Evolutionary conservation across 2,888 invertebrate species (phyloP).

Genomic region (Stenotaenia linearis): DNA sequence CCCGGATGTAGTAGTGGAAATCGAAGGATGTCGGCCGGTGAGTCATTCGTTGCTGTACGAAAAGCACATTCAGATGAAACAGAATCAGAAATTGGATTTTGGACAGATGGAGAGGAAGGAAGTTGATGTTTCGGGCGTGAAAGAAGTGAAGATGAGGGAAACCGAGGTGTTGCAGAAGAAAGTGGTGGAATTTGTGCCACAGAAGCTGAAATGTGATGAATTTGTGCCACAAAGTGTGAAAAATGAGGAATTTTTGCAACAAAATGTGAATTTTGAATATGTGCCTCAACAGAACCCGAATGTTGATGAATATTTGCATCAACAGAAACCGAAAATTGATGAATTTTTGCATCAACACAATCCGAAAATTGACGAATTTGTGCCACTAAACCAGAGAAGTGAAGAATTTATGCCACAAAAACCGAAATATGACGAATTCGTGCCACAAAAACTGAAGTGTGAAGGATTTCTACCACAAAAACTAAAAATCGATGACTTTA

Average conservation of each 20-base stretch:
- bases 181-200: background rate
- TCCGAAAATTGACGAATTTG: too few species aligned
- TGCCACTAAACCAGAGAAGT: too few species aligned
- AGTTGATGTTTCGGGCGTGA: background rate
- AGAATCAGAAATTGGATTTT: background rate
- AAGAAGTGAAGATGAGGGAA: background rate
- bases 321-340: too few species aligned
- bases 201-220: background rate
- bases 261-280: background rate
- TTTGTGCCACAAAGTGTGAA: background rate
- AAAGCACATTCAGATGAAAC: conserved; percentile 27
- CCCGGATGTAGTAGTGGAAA: background rate
- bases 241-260: background rate
- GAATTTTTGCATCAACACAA: too few species aligned
- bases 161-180: background rate
- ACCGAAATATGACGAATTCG: too few species aligned
- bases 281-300: too few species aligned
- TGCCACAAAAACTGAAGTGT: background rate
- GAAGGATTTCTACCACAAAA: too few species aligned
- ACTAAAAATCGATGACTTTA: too few species aligned
- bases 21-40: background rate
- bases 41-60: conserved; percentile 3
- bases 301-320: too few species aligned
- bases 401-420: too few species aligned
- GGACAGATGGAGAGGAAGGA: background rate